phyloP scores from a whole-genome alignment of 1,140 invertebrate species.

The Parapsyche elsis region DNA sequence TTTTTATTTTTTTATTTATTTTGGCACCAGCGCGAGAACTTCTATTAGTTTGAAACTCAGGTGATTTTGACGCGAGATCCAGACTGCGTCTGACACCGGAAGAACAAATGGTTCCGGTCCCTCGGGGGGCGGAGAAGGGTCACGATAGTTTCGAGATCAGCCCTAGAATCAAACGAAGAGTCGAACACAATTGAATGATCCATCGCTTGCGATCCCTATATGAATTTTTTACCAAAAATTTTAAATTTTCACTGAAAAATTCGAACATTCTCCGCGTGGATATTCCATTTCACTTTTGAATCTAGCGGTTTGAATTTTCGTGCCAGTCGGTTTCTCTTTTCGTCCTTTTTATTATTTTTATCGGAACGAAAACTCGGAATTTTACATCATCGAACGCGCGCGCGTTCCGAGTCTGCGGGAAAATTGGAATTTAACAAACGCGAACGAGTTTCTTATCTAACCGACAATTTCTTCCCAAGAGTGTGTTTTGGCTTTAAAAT shows the following conservation, averaged over 20 bases:
- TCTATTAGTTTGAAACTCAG: slow-evolving; percentile 11
- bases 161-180: slow-evolving; percentile 5
- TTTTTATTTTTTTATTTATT: no score
- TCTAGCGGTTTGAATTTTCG: not conserved
- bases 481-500: slow-evolving; percentile 16
- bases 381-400: not conserved
- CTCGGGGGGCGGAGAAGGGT: slow-evolving; percentile 24
- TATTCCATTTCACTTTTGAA: not conserved
- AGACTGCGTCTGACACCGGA: slow-evolving; percentile 15
- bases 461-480: slow-evolving; percentile 36
- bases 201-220: not conserved
- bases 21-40: not conserved
- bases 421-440: slow-evolving; percentile 17
- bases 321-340: not conserved
- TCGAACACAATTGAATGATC: slow-evolving; percentile 38
- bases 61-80: slow-evolving; percentile 1
- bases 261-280: not conserved
- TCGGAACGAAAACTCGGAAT: no score
- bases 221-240: no score
- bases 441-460: not conserved
- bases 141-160: slow-evolving; percentile 14
- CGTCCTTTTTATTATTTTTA: not conserved
- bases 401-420: not conserved
- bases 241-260: not conserved
- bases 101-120: slow-evolving; percentile 19